Base-by-base conservation (phyloP, 2,113 vertebrate genomes). In the Oryzias celebensis region DNA sequence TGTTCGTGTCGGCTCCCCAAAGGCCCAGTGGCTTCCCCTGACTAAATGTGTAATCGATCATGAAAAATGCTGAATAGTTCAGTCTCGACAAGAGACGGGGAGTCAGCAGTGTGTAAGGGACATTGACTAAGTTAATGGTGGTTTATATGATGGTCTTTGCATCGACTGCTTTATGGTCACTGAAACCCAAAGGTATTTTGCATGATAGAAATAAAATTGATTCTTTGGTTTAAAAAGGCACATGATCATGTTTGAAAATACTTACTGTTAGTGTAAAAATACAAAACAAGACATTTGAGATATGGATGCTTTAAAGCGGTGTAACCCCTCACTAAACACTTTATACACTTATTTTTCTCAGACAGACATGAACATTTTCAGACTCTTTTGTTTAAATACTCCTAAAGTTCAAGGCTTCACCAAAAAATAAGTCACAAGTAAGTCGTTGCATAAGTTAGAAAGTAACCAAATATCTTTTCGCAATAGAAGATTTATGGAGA, bases 61-160 rank as follows among this genome's bases (percentile, higher is more conserved):
- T 87, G 71, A 85, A 86, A 89, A 81, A 75, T 82, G 89, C 89
- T 87, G 89, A 88, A 69, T 88, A 70, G 86, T 56, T 75, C 71
- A 68, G 82, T 82, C 79, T 84, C 82, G 67, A 84, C 72, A 52
- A 65, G 62, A 80, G 61, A 54, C 79, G 67, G 47, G 31, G 52
- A 80, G 64, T 75, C 73, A 85, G 73, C 50, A 65, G 46, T 52
- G 71, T 81, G 71, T 67, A 82, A 74, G 80, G 85, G 71, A 83
- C 85, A 84, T 72, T 88, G 84, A 88, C 80, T 83, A 73, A 87
- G 80, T 83, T 85, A 82, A 82, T 88, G 80, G 82, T 54, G 65
- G 66, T 69, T 75, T 70, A 68, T 82, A 74, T 73, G 75, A 81
- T 44, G 66, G 71, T 44, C 52, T 61, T 49, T 51, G 63, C 57